Evolutionary conservation across 2,888 invertebrate species (phyloP).

Genomic region (Lymantria dispar): DNA sequence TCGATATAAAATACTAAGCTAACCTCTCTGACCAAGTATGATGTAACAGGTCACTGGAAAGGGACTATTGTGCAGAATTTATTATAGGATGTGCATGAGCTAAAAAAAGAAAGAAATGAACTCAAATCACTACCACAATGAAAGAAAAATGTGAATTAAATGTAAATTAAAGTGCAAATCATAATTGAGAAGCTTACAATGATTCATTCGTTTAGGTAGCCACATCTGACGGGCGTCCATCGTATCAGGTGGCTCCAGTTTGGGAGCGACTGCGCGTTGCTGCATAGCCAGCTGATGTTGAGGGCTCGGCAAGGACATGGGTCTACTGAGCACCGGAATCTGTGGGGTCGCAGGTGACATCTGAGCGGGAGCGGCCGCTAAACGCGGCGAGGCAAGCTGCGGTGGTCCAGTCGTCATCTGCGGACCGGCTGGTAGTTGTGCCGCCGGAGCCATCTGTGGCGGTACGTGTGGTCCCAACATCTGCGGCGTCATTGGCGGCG

Average conservation of each 20-base stretch:
- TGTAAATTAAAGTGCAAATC: conserved; percentile 43
- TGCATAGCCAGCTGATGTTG: conserved; percentile 64
- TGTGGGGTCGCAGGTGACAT: conserved; percentile 75
- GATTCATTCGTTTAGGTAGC: conserved; percentile 85
- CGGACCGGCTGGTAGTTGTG: conserved; percentile 56
- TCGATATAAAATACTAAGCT: too few relatives aligned
- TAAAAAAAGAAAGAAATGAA: background rate
- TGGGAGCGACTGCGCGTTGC: conserved; percentile 76
- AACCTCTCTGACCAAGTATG: too few relatives aligned
- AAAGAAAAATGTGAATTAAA: conserved; percentile 28
- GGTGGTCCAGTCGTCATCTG: conserved; percentile 54
- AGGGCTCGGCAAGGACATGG: conserved; percentile 64
- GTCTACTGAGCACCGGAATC: conserved; percentile 67
- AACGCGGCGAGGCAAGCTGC: conserved; percentile 69
- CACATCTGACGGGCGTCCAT: conserved; percentile 84
- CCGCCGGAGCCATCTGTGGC: conserved; percentile 59
- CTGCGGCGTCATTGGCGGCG: conserved; percentile 44
- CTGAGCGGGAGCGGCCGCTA: conserved; percentile 69
- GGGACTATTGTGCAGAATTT: too few relatives aligned
- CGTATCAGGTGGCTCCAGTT: conserved; percentile 83
- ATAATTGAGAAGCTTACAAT: conserved; percentile 82
- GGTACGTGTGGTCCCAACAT: conserved; percentile 50
- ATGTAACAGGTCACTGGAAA: too few relatives aligned
- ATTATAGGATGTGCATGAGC: background rate
- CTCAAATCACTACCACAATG: background rate